Percentiles rank a stretch among this genome's conserved stretches.
Evolutionary conservation across 2,113 vertebrate genomes (phyloP).

Genomic region (Mionectes macconnelli): DNA sequence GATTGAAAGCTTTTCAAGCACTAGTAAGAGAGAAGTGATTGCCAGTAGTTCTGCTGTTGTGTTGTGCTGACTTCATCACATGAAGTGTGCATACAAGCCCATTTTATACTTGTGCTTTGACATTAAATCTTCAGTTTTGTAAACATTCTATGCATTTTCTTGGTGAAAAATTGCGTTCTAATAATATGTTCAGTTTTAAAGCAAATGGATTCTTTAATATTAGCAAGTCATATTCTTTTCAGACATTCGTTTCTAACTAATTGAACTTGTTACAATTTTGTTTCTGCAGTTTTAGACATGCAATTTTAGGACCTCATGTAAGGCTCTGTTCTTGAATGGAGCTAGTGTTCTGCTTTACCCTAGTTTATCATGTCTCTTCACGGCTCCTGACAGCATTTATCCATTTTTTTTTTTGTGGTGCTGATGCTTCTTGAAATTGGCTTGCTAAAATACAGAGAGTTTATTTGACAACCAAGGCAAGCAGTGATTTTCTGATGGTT

Average conservation of each 20-base stretch:
- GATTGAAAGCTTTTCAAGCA: background rate
- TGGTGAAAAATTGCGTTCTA: background rate
- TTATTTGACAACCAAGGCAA: background rate
- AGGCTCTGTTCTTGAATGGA: background rate
- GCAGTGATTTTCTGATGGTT: background rate
- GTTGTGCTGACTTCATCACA: background rate
- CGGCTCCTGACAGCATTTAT: background rate
- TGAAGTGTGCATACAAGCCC: background rate
- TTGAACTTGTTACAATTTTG: background rate
- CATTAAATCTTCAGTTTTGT: background rate
- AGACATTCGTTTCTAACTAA: background rate
- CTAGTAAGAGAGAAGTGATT: background rate
- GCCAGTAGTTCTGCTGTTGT: background rate
- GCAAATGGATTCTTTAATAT: background rate
- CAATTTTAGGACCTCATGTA: background rate
- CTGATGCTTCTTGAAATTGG: background rate
- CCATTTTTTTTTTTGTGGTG: background rate
- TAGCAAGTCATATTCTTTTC: background rate
- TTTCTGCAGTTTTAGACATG: background rate
- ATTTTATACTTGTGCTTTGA: background rate
- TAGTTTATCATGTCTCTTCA: background rate
- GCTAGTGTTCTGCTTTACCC: background rate
- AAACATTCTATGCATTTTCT: background rate
- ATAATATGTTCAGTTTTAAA: background rate
- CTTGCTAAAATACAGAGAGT: background rate